Conservation (phyloP, 2,888 invertebrate species). For the Ennomos fuscantarius region DNA sequence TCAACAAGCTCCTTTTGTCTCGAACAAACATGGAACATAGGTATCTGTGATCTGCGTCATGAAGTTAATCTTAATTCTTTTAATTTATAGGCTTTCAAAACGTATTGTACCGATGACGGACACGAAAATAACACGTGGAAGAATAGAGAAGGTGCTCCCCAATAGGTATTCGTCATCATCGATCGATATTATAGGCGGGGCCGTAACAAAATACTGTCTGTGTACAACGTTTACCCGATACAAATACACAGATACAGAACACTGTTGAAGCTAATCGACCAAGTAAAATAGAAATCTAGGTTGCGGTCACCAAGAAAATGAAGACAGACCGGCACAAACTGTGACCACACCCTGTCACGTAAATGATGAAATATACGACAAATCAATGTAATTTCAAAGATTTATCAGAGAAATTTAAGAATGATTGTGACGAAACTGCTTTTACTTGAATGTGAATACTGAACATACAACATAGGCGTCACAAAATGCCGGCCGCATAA, state of each 20-base stretch:
- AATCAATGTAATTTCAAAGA: conserved; percentile 32
- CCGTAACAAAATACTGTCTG: not conserved
- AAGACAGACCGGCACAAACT: conserved; percentile 29
- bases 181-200: conserved; percentile 18
- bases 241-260: too few relatives aligned
- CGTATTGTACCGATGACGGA: not conserved
- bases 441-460: conserved; percentile 22
- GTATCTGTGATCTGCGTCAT: not conserved
- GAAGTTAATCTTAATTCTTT: not conserved
- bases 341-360: conserved; percentile 53
- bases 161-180: conserved; percentile 1
- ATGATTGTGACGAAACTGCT: conserved; percentile 4
- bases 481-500: conserved; percentile 81
- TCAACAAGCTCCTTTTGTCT: not conserved
- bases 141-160: not conserved
- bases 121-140: conserved; percentile 25
- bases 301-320: conserved; percentile 16
- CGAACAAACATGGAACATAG: not conserved
- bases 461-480: conserved; percentile 54
- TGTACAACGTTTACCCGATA: conserved; percentile 7
- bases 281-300: conserved; percentile 32
- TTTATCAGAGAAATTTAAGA: conserved; percentile 18
- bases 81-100: not conserved
- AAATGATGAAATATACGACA: conserved; percentile 15
- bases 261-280: conserved; percentile 18